Evolutionary conservation across 2,113 vertebrate genomes (phyloP).

Genomic region (Sarotherodon lohbergeri): DNA sequence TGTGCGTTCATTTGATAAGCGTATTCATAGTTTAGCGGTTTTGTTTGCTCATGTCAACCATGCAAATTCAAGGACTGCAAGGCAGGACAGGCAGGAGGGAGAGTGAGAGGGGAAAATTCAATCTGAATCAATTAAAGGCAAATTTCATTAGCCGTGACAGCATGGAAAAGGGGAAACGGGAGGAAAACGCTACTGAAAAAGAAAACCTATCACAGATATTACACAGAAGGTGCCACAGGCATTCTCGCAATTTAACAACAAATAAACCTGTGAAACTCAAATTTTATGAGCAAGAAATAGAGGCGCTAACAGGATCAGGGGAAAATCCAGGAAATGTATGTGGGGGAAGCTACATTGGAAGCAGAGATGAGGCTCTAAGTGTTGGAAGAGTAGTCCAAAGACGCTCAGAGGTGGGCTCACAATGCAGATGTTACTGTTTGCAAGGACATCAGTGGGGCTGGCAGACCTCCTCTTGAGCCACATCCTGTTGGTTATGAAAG

Average conservation of each 20-base stretch:
- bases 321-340: not conserved
- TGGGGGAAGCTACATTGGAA: not conserved
- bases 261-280: not conserved
- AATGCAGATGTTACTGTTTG: not conserved
- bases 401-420: not conserved
- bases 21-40: not conserved
- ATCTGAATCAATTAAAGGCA: slow-evolving; percentile 5
- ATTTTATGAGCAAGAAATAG: not conserved
- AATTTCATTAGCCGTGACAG: not conserved
- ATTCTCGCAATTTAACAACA: not conserved
- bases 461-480: not conserved
- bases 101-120: not conserved
- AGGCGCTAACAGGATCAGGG: not conserved
- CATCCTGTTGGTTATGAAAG: not conserved
- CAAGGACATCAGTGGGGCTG: not conserved
- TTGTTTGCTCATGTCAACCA: slow-evolving; percentile 9
- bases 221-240: not conserved
- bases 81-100: not conserved
- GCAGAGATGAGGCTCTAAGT: not conserved
- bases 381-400: not conserved
- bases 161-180: not conserved
- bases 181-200: not conserved
- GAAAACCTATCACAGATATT: not conserved
- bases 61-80: slow-evolving; percentile 25
- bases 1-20: not conserved